Evolutionary conservation across 1,140 invertebrate species (phyloP).

Genomic region (Drosophila mauritiana): DNA sequence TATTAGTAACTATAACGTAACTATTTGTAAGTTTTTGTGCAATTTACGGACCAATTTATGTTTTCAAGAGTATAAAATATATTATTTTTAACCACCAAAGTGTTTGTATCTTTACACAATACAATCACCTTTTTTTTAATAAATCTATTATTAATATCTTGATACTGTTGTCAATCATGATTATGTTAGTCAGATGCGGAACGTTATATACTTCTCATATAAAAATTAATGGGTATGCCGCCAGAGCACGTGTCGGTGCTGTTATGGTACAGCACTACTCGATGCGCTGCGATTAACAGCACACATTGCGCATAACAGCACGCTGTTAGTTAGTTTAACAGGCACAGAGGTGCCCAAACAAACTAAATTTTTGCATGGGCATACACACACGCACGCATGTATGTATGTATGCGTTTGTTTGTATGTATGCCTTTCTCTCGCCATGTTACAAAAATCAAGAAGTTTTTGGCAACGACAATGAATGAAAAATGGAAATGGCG

Average conservation of each 20-base stretch:
- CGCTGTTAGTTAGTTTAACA: background rate
- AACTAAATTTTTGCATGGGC: conserved; percentile 58
- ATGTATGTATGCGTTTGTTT: conserved; percentile 9
- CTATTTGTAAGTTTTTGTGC: too few relatives aligned
- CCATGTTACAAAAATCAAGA: conserved; percentile 44
- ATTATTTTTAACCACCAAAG: too few relatives aligned
- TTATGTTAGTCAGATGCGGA: too few relatives aligned
- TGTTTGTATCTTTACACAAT: too few relatives aligned
- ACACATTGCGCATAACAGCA: conserved; percentile 8
- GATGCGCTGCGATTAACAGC: conserved; percentile 2
- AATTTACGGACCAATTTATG: too few relatives aligned
- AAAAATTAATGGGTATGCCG: background rate
- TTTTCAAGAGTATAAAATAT: too few relatives aligned
- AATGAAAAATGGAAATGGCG: conserved; percentile 61
- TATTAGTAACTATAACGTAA: too few relatives aligned
- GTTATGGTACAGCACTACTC: background rate
- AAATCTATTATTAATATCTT: too few relatives aligned
- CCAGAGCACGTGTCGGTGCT: conserved; percentile 25
- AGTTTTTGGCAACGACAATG: conserved; percentile 45
- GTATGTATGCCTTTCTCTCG: conserved; percentile 39
- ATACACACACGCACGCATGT: conserved; percentile 25
- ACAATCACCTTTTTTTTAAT: too few relatives aligned
- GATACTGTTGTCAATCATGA: too few relatives aligned
- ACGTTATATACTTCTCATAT: background rate
- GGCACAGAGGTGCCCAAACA: conserved; percentile 49